Percentiles rank a stretch among this genome's conserved stretches.
phyloP scores from a whole-genome alignment of 30 jellyfish, hydroid and myxozoan genomes.

The Nemopilema nomurai region DNA sequence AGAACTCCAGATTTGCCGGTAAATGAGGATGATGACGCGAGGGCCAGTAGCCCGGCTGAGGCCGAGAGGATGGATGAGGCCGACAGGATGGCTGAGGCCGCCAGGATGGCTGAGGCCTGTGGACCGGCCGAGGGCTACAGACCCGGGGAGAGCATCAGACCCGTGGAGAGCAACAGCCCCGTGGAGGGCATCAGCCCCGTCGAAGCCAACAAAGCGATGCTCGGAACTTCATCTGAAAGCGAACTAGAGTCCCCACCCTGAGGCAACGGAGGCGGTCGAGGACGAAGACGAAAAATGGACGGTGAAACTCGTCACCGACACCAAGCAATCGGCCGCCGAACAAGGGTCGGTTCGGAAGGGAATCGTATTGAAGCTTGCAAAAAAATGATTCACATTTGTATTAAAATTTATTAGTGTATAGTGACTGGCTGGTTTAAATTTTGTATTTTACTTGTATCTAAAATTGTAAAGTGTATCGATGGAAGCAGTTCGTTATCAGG shows the following conservation, averaged over 20 bases:
- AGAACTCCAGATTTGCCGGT: not conserved
- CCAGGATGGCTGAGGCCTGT: too few relatives aligned
- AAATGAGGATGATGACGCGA: slow-evolving; percentile 1
- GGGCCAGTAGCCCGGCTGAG: not conserved
- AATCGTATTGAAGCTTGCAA: slow-evolving; percentile 96
- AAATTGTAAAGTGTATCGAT: slow-evolving; percentile 34
- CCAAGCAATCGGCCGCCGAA: slow-evolving; percentile 50
- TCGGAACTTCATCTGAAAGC: slow-evolving; percentile 26
- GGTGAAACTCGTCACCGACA: slow-evolving; percentile 70
- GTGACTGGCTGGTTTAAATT: slow-evolving; percentile 30
- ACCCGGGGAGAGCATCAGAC: too few relatives aligned
- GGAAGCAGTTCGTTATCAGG: slow-evolving; percentile 19
- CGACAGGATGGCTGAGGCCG: too few relatives aligned
- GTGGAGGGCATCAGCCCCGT: not conserved
- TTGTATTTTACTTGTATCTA: slow-evolving; percentile 59
- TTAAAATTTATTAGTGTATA: slow-evolving; percentile 15
- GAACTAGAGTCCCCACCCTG: slow-evolving; percentile 41
- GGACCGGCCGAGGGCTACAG: too few relatives aligned
- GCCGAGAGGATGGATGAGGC: not conserved
- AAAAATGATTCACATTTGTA: slow-evolving; percentile 51
- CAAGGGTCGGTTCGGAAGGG: slow-evolving; percentile 85
- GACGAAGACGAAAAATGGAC: slow-evolving; percentile 87
- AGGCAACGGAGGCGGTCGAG: slow-evolving; percentile 43
- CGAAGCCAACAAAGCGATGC: not conserved
- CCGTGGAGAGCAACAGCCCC: too few relatives aligned